phyloP scores from a whole-genome alignment of 2,797 vertebrate genomes.

The Hemibagrus guttatus region DNA sequence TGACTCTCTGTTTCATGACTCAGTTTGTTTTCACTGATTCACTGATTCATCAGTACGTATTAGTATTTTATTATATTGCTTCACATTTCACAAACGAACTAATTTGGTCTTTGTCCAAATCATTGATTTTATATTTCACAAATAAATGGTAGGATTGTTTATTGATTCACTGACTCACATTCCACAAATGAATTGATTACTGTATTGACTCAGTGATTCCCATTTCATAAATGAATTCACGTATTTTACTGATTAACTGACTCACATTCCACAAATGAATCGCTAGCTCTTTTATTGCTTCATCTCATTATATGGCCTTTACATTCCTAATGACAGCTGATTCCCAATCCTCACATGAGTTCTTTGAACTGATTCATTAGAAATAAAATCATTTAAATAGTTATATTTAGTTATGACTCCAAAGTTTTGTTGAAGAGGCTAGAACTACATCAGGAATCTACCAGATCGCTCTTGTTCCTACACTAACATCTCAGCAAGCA shows the following conservation, averaged over 20 bases:
- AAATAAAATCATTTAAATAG: not conserved
- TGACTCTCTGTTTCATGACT: not conserved
- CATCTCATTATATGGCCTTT: not conserved
- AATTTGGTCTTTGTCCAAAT: not conserved
- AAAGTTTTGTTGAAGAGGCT: too few relatives aligned
- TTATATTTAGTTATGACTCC: not conserved
- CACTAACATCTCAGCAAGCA: too few relatives aligned
- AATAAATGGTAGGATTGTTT: not conserved
- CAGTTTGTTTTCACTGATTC: not conserved
- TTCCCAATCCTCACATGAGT: not conserved
- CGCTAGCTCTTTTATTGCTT: not conserved
- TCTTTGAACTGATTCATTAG: not conserved
- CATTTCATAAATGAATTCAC: not conserved
- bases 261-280: not conserved
- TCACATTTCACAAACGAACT: not conserved
- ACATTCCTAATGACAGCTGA: not conserved
- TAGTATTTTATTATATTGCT: not conserved
- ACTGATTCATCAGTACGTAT: not conserved
- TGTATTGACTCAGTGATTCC: not conserved
- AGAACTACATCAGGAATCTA: too few relatives aligned
- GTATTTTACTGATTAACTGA: not conserved
- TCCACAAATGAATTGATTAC: not conserved
- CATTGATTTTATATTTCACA: not conserved
- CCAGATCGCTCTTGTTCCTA: too few relatives aligned
- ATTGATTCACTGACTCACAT: not conserved